These are phyloP conservation scores for Synanthedon vespiformis DNA, from an alignment of 2,888 invertebrate genomes.

Conservation along the genomic window DNA sequence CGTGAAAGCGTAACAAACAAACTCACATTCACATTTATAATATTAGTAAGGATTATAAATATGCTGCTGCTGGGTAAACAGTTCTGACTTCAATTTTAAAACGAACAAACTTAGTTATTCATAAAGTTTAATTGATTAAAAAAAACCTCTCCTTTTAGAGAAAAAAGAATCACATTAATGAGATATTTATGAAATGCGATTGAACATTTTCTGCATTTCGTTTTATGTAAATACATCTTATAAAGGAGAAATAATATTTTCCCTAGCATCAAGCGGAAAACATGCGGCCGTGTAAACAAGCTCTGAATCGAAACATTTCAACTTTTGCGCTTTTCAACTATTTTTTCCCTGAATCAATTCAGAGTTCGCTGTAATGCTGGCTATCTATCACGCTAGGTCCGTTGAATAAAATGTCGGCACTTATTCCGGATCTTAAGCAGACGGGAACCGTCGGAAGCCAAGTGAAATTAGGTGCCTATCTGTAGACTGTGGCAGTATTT, in stretches of 20 bases:
- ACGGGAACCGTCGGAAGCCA: neutral
- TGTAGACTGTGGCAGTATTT: neutral
- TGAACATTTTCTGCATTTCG: too few species aligned
- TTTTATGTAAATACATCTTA: conserved; percentile 6
- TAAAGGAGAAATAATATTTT: conserved; percentile 33
- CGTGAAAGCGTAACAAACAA: too few species aligned
- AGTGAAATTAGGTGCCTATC: neutral
- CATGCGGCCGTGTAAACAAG: conserved; percentile 39
- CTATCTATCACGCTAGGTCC: neutral
- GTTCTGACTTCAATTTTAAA: too few species aligned
- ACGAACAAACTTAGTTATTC: too few species aligned
- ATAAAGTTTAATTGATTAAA: too few species aligned
- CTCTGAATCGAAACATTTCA: conserved; percentile 32
- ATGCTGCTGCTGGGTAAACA: too few species aligned
- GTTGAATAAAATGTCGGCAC: neutral
- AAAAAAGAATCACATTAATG: too few species aligned
- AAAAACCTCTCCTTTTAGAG: too few species aligned
- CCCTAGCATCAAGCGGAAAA: conserved; percentile 34
- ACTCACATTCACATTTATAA: too few species aligned
- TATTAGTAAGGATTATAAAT: too few species aligned
- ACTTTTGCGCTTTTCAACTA: conserved; percentile 17
- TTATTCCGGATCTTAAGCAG: neutral
- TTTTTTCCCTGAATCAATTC: neutral
- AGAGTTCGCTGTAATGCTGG: neutral
- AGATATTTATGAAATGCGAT: too few species aligned